Evolutionary conservation across 2,797 vertebrate genomes (phyloP).

Genomic region (Fringilla coelebs): DNA sequence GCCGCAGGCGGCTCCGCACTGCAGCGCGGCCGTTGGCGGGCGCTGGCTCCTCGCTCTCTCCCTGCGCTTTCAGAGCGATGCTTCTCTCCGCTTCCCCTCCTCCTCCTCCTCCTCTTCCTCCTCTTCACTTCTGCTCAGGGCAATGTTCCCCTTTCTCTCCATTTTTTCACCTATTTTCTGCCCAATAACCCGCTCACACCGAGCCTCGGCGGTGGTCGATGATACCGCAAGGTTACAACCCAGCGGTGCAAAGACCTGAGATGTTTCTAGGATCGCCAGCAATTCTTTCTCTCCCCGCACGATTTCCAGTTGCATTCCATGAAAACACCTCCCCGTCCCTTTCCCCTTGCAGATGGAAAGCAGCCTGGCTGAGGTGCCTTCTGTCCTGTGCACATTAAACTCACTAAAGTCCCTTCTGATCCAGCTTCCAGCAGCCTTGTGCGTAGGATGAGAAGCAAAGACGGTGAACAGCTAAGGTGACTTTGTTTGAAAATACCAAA

Average conservation of each 20-base stretch:
- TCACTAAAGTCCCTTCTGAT: not conserved
- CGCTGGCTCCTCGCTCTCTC: accelerated
- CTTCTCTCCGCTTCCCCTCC: not conserved
- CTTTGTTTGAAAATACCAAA: not conserved
- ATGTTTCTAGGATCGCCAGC: not conserved
- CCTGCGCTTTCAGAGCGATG: accelerated
- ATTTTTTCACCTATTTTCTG: not conserved
- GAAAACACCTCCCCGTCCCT: not conserved
- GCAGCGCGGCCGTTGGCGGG: not conserved
- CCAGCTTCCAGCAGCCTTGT: not conserved
- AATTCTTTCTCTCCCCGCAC: accelerated
- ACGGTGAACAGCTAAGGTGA: not conserved
- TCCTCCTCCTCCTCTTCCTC: not conserved
- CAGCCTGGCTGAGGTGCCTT: not conserved
- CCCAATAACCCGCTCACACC: accelerated
- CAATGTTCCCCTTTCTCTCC: not conserved
- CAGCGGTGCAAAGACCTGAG: not conserved
- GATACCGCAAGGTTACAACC: not conserved
- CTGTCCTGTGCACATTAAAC: not conserved
- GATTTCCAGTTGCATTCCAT: not conserved
- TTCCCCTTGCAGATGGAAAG: not conserved
- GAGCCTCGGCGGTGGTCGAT: accelerated
- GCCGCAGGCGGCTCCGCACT: not conserved
- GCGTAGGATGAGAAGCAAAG: not conserved
- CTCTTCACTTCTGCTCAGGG: not conserved